A percentile compares a stretch with the other conserved stretches of the same genome.
Conservation (phyloP, 2,888 invertebrate genomes). For the Melanophora roralis region DNA sequence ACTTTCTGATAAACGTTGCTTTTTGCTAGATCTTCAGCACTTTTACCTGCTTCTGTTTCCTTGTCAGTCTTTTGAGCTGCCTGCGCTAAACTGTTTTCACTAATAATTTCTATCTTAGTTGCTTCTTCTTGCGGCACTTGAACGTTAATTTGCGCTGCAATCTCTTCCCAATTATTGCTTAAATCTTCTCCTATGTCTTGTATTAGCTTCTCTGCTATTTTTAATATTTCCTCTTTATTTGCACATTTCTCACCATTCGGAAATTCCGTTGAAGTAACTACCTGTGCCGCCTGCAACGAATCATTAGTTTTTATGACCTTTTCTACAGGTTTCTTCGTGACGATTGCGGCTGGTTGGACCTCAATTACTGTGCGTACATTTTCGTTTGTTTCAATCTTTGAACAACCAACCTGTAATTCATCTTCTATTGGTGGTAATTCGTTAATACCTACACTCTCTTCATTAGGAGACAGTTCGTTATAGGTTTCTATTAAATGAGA, state of each 20-base stretch:
- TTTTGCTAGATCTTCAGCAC: not conserved
- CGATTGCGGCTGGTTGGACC: conserved; percentile 72
- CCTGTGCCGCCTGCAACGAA: conserved; percentile 46
- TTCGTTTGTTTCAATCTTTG: conserved; percentile 70
- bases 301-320: conserved; percentile 37
- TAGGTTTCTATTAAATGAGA: conserved; percentile 76
- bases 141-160: not conserved
- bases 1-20: not conserved
- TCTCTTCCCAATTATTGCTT: conserved; percentile 27
- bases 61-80: not conserved
- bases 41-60: not conserved
- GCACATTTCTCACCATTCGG: conserved; percentile 52
- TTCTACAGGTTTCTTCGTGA: conserved; percentile 69
- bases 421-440: conserved; percentile 72
- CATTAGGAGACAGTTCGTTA: conserved; percentile 66
- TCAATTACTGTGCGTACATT: conserved; percentile 72
- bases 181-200: conserved; percentile 47
- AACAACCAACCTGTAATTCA: conserved; percentile 71
- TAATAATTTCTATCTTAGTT: not conserved
- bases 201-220: conserved; percentile 34
- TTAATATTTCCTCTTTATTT: conserved; percentile 29
- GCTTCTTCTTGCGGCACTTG: not conserved
- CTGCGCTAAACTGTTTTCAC: not conserved
- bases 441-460: conserved; percentile 72
- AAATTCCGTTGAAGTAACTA: conserved; percentile 14